These are phyloP conservation scores for Chaenocephalus aceratus DNA, from an alignment of 2,113 vertebrate species.

Conservation along the genomic window DNA sequence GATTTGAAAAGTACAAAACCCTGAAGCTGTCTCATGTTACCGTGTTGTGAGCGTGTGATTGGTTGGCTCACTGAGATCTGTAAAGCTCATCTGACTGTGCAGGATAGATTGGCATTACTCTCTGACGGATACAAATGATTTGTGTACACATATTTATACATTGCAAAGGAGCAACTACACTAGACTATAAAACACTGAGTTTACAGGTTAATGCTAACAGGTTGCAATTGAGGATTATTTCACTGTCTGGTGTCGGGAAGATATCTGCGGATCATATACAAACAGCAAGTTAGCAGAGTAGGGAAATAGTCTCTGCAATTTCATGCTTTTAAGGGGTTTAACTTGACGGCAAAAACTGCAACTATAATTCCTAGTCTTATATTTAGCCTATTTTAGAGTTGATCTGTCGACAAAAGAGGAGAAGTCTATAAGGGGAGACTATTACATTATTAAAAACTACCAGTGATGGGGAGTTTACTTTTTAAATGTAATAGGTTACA, in stretches of 20 bases:
- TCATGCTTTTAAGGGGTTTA: constrained; percentile 5
- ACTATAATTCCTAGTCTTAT: constrained; percentile 13
- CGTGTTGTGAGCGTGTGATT: constrained; percentile 35
- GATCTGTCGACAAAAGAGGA: not conserved
- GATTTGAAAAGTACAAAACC: constrained; percentile 62
- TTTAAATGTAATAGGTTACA: too few species aligned
- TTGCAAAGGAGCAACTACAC: not conserved
- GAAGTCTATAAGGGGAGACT: too few species aligned
- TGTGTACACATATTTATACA: not conserved
- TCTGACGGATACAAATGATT: not conserved
- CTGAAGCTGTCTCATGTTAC: constrained; percentile 56
- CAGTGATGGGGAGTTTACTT: too few species aligned
- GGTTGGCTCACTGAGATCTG: not conserved
- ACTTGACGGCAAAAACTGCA: not conserved
- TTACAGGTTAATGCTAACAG: not conserved
- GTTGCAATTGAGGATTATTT: not conserved
- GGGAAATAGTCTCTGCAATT: constrained; percentile 20
- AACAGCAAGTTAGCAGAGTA: constrained; percentile 15
- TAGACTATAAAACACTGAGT: not conserved
- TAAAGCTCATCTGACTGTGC: constrained; percentile 21
- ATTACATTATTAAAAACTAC: not conserved
- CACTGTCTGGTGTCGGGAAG: constrained; percentile 17
- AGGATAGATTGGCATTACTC: constrained; percentile 19
- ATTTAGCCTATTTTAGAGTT: not conserved
- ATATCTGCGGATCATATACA: constrained; percentile 23